Conservation (phyloP, 2,113 vertebrate genomes). For the Hemicordylus capensis region DNA sequence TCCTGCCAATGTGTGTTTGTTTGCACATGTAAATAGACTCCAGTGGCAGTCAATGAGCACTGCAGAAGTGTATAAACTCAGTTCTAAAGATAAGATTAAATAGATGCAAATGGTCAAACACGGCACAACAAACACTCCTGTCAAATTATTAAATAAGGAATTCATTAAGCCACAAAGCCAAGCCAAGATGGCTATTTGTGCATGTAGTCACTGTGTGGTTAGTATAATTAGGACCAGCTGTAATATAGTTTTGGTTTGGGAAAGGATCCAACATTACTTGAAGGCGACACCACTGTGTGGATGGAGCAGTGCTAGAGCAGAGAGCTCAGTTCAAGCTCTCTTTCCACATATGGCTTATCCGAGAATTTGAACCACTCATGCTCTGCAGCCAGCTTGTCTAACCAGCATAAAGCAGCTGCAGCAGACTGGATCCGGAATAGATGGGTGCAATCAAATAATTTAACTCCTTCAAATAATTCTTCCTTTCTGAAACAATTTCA, state of each 20-base stretch:
- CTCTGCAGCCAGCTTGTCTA: slow-evolving; percentile 13
- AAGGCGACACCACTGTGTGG: slow-evolving; percentile 54
- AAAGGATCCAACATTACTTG: slow-evolving; percentile 62
- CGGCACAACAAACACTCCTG: slow-evolving; percentile 47
- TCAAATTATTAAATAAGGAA: slow-evolving; percentile 72
- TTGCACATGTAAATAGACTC: slow-evolving; percentile 50
- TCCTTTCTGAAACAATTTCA: not conserved
- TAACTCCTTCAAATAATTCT: slow-evolving; percentile 19
- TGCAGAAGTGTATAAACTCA: slow-evolving; percentile 38
- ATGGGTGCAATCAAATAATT: not conserved
- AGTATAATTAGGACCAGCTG: slow-evolving; percentile 81
- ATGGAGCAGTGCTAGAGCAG: slow-evolving; percentile 15
- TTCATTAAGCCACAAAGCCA: slow-evolving; percentile 61
- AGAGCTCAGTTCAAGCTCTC: slow-evolving; percentile 34
- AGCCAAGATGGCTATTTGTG: slow-evolving; percentile 65
- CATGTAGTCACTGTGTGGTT: slow-evolving; percentile 63
- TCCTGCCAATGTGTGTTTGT: slow-evolving; percentile 31
- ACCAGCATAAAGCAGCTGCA: slow-evolving; percentile 55
- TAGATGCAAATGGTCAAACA: slow-evolving; percentile 58
- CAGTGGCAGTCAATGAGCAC: slow-evolving; percentile 25
- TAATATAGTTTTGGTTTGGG: slow-evolving; percentile 66
- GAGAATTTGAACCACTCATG: slow-evolving; percentile 39
- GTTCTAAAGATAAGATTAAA: slow-evolving; percentile 59
- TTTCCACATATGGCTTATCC: slow-evolving; percentile 41
- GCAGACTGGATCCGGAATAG: slow-evolving; percentile 16